Percentiles rank a stretch among this genome's conserved stretches.
phyloP scores from a whole-genome alignment of 2,113 vertebrate species.

The Calidris pygmaea region DNA sequence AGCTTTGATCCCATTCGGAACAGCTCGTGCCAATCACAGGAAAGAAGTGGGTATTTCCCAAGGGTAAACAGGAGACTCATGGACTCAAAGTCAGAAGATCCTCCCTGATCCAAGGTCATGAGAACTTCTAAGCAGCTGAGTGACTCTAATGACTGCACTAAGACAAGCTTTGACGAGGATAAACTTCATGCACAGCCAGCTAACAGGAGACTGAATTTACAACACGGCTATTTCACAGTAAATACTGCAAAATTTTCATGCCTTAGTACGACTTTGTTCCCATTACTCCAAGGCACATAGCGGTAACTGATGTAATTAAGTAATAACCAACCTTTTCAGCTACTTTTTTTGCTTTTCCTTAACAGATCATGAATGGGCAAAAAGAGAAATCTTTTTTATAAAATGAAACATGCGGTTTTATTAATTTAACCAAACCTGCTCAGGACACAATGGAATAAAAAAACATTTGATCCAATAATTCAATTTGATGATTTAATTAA shows the following conservation, averaged over 20 bases:
- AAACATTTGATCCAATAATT: constrained; percentile 68
- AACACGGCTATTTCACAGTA: constrained; percentile 27
- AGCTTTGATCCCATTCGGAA: not conserved
- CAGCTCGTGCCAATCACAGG: not conserved
- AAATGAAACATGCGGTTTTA: constrained; percentile 72
- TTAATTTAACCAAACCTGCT: constrained; percentile 75
- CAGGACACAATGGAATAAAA: constrained; percentile 66
- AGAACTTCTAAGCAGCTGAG: not conserved
- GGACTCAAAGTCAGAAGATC: not conserved
- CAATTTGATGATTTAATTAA: constrained; percentile 75
- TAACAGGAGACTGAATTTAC: not conserved
- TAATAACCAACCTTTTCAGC: constrained; percentile 10
- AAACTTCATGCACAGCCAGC: not conserved
- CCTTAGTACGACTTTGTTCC: constrained; percentile 48
- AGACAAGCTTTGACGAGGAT: not conserved
- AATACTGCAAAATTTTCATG: constrained; percentile 37
- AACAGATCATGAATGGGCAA: constrained; percentile 55
- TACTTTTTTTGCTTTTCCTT: constrained; percentile 28
- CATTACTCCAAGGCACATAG: constrained; percentile 15
- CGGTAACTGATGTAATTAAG: constrained; percentile 44
- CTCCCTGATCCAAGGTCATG: not conserved
- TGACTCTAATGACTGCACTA: not conserved
- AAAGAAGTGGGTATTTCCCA: not conserved
- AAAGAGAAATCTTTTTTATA: constrained; percentile 50
- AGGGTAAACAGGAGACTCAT: not conserved